Evolutionary conservation across 2,888 invertebrate species (phyloP).

Genomic region (Caradrina clavipalpis): DNA sequence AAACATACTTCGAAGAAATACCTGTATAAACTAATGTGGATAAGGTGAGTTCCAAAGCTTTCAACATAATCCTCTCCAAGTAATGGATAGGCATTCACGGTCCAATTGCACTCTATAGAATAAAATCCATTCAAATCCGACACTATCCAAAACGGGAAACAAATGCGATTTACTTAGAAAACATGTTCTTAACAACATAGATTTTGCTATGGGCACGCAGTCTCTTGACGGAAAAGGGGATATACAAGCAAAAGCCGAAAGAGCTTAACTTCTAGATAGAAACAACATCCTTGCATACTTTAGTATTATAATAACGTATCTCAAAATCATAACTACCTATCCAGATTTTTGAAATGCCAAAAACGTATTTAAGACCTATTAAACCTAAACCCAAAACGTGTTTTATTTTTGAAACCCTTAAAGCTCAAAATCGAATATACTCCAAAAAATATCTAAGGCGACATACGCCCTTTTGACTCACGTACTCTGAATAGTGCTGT

Average conservation of each 20-base stretch:
- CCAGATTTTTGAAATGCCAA: neutral
- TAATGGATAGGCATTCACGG: constrained; percentile 50
- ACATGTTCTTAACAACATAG: constrained; percentile 43
- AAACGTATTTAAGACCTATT: neutral
- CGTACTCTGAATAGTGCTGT: constrained; percentile 64
- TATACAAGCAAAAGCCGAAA: neutral
- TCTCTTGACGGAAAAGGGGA: constrained; percentile 35
- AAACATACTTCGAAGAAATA: neutral
- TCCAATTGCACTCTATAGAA: constrained; percentile 51
- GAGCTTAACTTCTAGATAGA: neutral
- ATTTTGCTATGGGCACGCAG: constrained; percentile 42
- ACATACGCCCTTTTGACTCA: constrained; percentile 36
- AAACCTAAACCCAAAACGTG: neutral
- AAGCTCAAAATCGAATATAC: neutral
- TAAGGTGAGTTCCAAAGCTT: constrained; percentile 29
- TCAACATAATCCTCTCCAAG: constrained; percentile 36
- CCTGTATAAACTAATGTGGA: constrained; percentile 2
- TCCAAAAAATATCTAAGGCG: neutral
- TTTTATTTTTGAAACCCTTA: neutral
- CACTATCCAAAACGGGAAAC: constrained; percentile 53
- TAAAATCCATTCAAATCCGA: constrained; percentile 52
- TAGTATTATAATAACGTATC: neutral
- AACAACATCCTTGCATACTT: neutral
- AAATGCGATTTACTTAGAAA: constrained; percentile 55
- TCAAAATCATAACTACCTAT: neutral